A percentile compares a stretch with the other conserved stretches of the same genome.
These are phyloP conservation scores for Taeniopygia guttata DNA, from an alignment of 2,797 vertebrate genomes.

Conservation along the genomic window DNA sequence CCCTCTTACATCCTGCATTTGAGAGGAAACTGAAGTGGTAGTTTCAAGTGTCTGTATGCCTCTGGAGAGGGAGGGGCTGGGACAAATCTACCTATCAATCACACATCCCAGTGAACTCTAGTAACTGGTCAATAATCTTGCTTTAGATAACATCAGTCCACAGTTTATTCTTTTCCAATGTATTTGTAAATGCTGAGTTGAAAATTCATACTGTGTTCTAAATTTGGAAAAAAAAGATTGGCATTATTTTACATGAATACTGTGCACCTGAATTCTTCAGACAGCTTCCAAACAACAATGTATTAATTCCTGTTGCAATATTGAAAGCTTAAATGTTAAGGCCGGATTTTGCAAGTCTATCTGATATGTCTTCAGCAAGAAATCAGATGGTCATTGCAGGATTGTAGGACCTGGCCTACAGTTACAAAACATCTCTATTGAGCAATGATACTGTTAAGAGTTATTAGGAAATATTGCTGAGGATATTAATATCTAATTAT, in stretches of 20 bases:
- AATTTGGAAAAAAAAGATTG: neutral
- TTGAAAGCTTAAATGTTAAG: neutral
- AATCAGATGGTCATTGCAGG: neutral
- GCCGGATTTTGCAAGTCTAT: neutral
- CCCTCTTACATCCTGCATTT: neutral
- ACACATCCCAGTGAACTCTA: neutral
- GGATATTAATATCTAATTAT: constrained; percentile 76
- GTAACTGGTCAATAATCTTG: neutral
- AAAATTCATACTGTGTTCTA: neutral
- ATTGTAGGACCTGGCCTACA: neutral
- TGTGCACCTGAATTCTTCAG: neutral
- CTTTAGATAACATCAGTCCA: neutral
- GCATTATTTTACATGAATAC: neutral
- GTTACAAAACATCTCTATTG: constrained; percentile 49
- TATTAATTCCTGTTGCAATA: neutral
- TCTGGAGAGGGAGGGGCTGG: neutral
- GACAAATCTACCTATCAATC: neutral
- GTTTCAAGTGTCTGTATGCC: neutral
- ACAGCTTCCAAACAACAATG: neutral
- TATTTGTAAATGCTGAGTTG: neutral
- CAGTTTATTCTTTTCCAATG: neutral
- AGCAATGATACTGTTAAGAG: constrained; percentile 60
- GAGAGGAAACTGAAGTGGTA: neutral
- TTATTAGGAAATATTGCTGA: constrained; percentile 74
- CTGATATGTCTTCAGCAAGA: neutral